Evolutionary conservation across 2,797 vertebrate species (phyloP).

Genomic region (Ispidina lecontei): DNA sequence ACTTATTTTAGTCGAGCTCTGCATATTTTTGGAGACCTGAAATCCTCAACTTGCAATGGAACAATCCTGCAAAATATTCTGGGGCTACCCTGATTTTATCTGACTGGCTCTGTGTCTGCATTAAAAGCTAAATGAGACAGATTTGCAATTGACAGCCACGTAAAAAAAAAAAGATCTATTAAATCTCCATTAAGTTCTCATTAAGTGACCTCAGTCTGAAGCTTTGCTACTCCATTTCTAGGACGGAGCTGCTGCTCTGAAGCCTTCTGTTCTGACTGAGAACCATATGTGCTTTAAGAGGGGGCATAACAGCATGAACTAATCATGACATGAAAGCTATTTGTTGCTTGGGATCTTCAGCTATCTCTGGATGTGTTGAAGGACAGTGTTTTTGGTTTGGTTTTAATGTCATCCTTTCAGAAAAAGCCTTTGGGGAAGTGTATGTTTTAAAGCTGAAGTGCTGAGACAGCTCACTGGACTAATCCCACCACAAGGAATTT

Average conservation of each 20-base stretch:
- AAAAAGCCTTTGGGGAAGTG: background rate
- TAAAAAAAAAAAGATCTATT: slow-evolving; percentile 20
- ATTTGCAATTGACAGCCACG: slow-evolving; percentile 23
- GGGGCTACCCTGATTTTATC: background rate
- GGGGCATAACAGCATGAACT: background rate
- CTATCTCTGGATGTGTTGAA: background rate
- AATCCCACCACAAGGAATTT: background rate
- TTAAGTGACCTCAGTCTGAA: slow-evolving; percentile 14
- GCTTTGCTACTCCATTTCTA: slow-evolving; percentile 20
- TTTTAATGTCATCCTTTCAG: background rate
- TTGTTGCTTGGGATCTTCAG: slow-evolving; percentile 6
- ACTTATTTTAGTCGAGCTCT: background rate
- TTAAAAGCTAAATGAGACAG: slow-evolving; percentile 19
- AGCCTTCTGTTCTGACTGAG: slow-evolving; percentile 26
- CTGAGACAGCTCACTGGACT: background rate
- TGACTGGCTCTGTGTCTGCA: background rate
- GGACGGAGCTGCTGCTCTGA: slow-evolving; percentile 17
- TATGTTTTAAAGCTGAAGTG: background rate
- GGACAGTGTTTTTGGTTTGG: background rate
- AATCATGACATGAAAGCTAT: slow-evolving; percentile 16
- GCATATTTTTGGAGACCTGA: background rate
- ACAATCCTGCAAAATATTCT: background rate
- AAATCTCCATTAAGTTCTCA: slow-evolving; percentile 56
- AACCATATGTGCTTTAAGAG: slow-evolving; percentile 37
- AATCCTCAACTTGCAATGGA: background rate